phyloP scores from a whole-genome alignment of 2,797 vertebrate genomes.

The Pterois miles region DNA sequence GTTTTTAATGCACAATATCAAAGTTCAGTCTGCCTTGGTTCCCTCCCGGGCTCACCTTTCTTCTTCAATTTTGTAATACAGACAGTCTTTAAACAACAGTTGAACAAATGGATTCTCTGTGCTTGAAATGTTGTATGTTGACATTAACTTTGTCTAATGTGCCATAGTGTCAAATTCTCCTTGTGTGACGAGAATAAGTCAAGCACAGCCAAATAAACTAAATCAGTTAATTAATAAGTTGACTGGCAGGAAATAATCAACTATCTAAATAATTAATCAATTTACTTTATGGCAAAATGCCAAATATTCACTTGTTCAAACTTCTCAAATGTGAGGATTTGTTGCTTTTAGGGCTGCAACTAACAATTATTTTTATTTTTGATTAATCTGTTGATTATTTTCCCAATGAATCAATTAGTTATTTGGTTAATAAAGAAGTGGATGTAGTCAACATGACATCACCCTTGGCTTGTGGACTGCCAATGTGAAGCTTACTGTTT shows the following conservation, averaged over 20 bases:
- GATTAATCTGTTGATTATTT: background rate
- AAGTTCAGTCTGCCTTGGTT: background rate
- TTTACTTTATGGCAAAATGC: background rate
- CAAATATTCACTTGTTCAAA: background rate
- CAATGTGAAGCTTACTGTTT: too few relatives aligned
- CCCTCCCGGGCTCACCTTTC: background rate
- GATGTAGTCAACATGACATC: too few relatives aligned
- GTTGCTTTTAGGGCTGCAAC: background rate
- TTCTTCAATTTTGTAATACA: background rate
- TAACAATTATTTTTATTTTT: accelerated
- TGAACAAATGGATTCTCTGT: background rate
- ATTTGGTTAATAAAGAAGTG: background rate
- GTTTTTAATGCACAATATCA: conserved; percentile 21
- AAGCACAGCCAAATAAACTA: background rate
- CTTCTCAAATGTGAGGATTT: background rate
- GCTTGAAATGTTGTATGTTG: background rate
- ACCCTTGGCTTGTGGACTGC: too few relatives aligned
- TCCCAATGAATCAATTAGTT: background rate
- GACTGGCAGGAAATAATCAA: background rate
- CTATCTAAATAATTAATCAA: background rate
- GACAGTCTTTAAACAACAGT: background rate
- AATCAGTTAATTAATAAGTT: background rate
- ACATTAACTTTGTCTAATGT: background rate
- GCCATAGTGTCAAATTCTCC: background rate
- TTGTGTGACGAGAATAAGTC: too few relatives aligned